phyloP scores from a whole-genome alignment of 1,140 invertebrate genomes.

The Mya arenaria region DNA sequence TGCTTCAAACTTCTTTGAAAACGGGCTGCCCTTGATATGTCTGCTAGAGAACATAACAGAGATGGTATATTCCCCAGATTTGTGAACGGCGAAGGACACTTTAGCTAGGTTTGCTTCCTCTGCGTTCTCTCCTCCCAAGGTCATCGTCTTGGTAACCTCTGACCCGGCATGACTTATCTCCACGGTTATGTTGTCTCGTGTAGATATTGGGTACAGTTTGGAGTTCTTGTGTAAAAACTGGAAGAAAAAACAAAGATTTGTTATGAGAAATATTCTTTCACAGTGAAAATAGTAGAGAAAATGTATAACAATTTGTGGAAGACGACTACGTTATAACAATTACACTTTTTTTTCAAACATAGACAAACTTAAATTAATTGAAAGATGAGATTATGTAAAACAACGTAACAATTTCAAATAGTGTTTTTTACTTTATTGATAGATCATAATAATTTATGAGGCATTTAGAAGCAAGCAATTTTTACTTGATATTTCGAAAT shows the following conservation, averaged over 20 bases:
- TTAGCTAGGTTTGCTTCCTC: conserved; percentile 88
- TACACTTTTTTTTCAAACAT: no score
- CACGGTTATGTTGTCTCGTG: conserved; percentile 93
- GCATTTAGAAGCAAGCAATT: no score
- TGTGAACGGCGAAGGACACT: conserved; percentile 95
- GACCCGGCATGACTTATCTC: conserved; percentile 92
- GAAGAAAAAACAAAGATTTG: conserved; percentile 45
- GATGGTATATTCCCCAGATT: conserved; percentile 93
- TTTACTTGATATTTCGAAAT: no score
- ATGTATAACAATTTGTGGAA: no score
- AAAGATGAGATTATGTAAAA: no score
- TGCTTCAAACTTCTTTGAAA: conserved; percentile 85
- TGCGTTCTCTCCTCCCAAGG: conserved; percentile 91
- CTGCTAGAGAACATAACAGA: conserved; percentile 89
- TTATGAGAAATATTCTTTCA: no score
- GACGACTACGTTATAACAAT: no score
- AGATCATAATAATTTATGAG: no score
- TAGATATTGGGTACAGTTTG: conserved; percentile 94
- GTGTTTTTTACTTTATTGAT: no score
- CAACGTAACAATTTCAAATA: no score
- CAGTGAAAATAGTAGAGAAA: no score
- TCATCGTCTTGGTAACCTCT: conserved; percentile 91
- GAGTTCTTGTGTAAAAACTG: conserved; percentile 96
- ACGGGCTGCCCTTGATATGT: conserved; percentile 87
- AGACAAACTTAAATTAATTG: no score